Evolutionary conservation across 1,140 invertebrate species (phyloP).

Genomic region (Drosophila lowei): DNA sequence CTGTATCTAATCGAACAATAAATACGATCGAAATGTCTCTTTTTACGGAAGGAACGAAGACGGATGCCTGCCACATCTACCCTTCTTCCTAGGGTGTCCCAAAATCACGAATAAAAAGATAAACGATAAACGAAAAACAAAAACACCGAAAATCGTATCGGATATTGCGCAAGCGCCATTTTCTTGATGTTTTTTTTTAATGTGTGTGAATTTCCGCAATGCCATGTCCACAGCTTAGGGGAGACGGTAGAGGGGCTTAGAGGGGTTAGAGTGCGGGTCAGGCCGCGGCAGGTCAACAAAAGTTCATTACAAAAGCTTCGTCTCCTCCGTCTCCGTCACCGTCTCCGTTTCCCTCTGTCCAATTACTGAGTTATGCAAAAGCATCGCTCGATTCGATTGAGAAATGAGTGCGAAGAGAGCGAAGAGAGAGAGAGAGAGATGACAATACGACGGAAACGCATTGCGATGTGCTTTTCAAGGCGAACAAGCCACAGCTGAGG

Average conservation of each 20-base stretch:
- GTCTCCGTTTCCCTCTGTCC: background rate
- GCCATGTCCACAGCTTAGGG: slow-evolving; percentile 7
- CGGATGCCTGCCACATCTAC: too few relatives aligned
- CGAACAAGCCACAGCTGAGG: slow-evolving; percentile 45
- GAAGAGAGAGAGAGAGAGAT: background rate
- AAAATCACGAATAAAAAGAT: background rate
- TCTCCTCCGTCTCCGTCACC: too few relatives aligned
- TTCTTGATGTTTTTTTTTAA: slow-evolving; percentile 19
- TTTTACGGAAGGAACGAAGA: too few relatives aligned
- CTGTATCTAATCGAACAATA: too few relatives aligned
- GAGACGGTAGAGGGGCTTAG: background rate
- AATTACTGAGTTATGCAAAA: slow-evolving; percentile 59
- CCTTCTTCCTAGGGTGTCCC: too few relatives aligned
- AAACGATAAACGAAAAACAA: slow-evolving; percentile 1
- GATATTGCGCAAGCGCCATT: slow-evolving; percentile 63
- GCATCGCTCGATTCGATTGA: slow-evolving; percentile 34
- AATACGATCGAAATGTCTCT: too few relatives aligned
- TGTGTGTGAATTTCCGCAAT: slow-evolving; percentile 64
- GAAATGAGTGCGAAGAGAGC: background rate
- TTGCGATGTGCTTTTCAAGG: slow-evolving; percentile 62
- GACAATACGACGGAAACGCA: slow-evolving; percentile 54
- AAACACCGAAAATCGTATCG: slow-evolving; percentile 54
- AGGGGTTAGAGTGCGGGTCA: background rate
- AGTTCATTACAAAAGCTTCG: slow-evolving; percentile 57
- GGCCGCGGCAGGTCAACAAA: slow-evolving; percentile 40